These are phyloP conservation scores for Nymphicus hollandicus DNA, from an alignment of 2,113 vertebrate genomes.

Conservation along the genomic window DNA sequence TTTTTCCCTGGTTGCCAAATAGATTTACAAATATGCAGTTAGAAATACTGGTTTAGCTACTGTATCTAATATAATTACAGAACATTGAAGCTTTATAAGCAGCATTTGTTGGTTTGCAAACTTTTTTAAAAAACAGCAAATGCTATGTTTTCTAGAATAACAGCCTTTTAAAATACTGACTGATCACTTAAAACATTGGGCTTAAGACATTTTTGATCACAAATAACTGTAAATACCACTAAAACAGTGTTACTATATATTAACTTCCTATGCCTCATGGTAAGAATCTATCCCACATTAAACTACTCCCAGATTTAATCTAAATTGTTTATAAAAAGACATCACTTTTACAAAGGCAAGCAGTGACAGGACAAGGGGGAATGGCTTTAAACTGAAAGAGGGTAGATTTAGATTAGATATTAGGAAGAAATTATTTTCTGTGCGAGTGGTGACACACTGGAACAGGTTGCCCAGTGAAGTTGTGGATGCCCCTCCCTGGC, in stretches of 20 bases:
- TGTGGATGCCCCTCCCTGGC: background rate
- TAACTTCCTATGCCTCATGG: background rate
- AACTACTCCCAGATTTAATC: background rate
- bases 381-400: background rate
- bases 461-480: background rate
- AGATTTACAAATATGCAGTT: background rate
- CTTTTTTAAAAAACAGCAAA: background rate
- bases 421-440: background rate
- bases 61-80: background rate
- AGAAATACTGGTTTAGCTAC: background rate
- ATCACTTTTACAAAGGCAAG: background rate
- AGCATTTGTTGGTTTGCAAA: background rate
- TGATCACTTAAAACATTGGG: background rate
- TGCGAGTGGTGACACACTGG: background rate
- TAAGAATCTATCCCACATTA: background rate
- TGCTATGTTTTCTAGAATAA: background rate
- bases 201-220: background rate
- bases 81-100: background rate
- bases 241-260: background rate
- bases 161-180: background rate
- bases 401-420: background rate
- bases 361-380: background rate
- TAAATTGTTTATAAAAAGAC: background rate
- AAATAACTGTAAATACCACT: background rate
- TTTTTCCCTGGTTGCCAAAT: conserved; percentile 18